Percentiles rank a stretch among this genome's conserved stretches.
phyloP scores from a whole-genome alignment of 2,113 vertebrate genomes.

The Labeo catla region DNA sequence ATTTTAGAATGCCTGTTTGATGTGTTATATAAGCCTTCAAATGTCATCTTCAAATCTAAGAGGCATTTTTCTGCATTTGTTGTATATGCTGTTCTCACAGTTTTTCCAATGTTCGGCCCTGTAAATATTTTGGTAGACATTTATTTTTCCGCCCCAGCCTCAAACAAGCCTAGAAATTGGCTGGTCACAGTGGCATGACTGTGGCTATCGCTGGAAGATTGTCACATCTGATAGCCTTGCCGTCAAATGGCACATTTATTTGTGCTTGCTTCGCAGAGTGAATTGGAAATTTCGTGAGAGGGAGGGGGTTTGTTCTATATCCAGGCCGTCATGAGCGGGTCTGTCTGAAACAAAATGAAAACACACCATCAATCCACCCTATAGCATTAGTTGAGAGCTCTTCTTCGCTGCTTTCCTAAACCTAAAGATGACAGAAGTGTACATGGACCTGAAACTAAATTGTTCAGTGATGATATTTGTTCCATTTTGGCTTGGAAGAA shows the following conservation, averaged over 20 bases:
- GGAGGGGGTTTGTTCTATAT: conserved; percentile 10
- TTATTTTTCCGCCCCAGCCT: conserved; percentile 45
- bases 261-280: conserved; percentile 37
- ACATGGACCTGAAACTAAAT: not conserved
- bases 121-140: conserved; percentile 53
- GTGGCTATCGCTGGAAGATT: conserved; percentile 43
- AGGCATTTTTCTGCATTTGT: conserved; percentile 18
- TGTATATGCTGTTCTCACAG: not conserved
- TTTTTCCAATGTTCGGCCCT: conserved; percentile 27
- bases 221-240: conserved; percentile 42
- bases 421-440: not conserved
- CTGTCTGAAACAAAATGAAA: conserved; percentile 2
- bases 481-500: not conserved
- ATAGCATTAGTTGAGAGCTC: not conserved
- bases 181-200: conserved; percentile 41
- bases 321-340: not conserved
- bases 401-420: not conserved
- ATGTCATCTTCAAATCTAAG: not conserved
- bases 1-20: not conserved
- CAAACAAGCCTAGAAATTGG: conserved; percentile 50
- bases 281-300: conserved; percentile 34
- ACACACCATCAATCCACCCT: not conserved
- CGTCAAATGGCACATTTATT: conserved; percentile 51
- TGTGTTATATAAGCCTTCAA: not conserved
- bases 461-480: not conserved